These are phyloP conservation scores for Pomacea maculata DNA, from an alignment of 1,140 invertebrate genomes.

Conservation along the genomic window DNA sequence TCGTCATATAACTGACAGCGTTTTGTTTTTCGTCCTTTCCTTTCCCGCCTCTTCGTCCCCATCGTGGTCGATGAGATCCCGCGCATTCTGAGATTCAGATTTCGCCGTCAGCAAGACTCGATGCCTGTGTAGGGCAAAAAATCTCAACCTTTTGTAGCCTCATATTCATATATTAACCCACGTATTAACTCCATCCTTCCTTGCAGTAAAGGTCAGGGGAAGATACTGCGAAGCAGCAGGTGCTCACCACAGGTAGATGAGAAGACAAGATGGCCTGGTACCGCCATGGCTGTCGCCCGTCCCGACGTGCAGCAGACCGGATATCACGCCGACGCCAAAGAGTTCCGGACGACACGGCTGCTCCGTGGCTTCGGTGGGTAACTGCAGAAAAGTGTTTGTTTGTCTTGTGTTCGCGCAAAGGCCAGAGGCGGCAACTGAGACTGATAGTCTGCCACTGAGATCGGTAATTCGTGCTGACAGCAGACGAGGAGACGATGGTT, in stretches of 20 bases:
- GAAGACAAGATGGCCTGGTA: background rate
- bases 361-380: background rate
- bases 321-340: slow-evolving; percentile 17
- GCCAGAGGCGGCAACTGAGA: slow-evolving; percentile 10
- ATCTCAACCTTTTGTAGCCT: too few species aligned
- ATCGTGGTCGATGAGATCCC: too few species aligned
- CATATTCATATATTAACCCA: too few species aligned
- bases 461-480: background rate
- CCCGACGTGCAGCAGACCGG: slow-evolving; percentile 1
- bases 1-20: too few species aligned
- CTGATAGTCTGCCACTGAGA: slow-evolving; percentile 2
- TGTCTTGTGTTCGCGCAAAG: slow-evolving; percentile 16
- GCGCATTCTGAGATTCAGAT: too few species aligned
- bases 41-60: too few species aligned
- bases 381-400: slow-evolving; percentile 11
- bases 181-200: too few species aligned
- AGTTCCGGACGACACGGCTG: slow-evolving; percentile 9
- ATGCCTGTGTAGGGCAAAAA: too few species aligned
- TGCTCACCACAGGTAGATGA: slow-evolving; percentile 9
- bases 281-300: background rate
- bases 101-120: too few species aligned
- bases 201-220: background rate
- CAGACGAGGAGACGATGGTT: background rate
- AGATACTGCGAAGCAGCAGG: background rate
- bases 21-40: too few species aligned